phyloP scores from a whole-genome alignment of 2,888 invertebrate species.

The Scaptomyza reducta region DNA sequence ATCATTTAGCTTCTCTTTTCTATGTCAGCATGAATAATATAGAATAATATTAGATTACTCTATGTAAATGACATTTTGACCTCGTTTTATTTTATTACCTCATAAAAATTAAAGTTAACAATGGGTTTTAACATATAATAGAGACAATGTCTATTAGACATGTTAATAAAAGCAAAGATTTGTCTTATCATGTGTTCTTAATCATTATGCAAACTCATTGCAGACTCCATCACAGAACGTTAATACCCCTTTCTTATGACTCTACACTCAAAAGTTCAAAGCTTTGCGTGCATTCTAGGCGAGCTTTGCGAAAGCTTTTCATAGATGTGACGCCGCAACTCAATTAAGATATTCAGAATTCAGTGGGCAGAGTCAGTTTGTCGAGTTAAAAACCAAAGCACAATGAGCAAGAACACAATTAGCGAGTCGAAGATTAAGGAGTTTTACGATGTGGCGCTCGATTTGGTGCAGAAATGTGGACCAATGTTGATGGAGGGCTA shows the following conservation, averaged over 20 bases:
- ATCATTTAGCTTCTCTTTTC: no score
- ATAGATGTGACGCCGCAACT: constrained; percentile 17
- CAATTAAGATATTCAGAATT: constrained; percentile 22
- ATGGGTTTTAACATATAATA: not conserved
- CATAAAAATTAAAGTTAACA: not conserved
- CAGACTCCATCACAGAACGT: constrained; percentile 5
- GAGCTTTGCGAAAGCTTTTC: constrained; percentile 52
- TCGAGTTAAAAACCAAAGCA: constrained; percentile 18
- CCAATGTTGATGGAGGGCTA: constrained; percentile 82
- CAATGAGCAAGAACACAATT: constrained; percentile 42
- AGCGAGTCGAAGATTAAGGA: constrained; percentile 70
- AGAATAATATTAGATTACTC: not conserved
- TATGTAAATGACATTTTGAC: not conserved
- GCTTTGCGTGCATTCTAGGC: constrained; percentile 27
- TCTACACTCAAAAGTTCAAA: constrained; percentile 31
- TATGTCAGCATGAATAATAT: no score
- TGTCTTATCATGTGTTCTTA: constrained; percentile 14
- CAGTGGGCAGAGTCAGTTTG: constrained; percentile 37
- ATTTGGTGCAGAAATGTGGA: constrained; percentile 82
- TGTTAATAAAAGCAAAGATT: constrained; percentile 24
- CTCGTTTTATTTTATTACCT: not conserved
- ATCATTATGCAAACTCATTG: constrained; percentile 11
- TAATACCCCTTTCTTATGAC: constrained; percentile 18
- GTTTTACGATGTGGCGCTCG: constrained; percentile 79
- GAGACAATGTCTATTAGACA: constrained; percentile 4